Percentiles rank a stretch among this genome's conserved stretches.
Conservation (phyloP, 2,113 vertebrate species). For the Myocastor coypus region DNA sequence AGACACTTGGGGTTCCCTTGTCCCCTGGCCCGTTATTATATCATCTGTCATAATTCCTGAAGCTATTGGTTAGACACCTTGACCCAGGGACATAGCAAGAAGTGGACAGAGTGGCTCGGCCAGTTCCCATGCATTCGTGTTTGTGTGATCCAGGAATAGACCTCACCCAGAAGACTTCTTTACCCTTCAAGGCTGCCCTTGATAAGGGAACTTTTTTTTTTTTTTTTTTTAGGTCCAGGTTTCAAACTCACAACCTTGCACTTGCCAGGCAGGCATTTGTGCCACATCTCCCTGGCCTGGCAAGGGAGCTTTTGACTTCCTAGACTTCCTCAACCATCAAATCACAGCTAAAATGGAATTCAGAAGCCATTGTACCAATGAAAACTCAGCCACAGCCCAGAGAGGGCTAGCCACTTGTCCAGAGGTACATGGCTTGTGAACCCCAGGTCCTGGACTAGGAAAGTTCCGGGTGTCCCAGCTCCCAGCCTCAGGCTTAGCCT, state of each 20-base stretch:
- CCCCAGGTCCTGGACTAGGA: not conserved
- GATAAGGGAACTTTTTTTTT: not conserved
- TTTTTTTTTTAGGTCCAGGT: too few relatives aligned
- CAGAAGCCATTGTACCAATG: not conserved
- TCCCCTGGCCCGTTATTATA: not conserved
- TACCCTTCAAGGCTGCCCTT: not conserved
- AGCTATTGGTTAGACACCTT: not conserved
- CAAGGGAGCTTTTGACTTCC: not conserved
- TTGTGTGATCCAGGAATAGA: not conserved
- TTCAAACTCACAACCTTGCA: too few relatives aligned
- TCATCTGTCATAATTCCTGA: not conserved
- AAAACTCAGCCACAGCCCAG: not conserved
- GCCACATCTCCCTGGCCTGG: too few relatives aligned
- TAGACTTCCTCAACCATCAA: slow-evolving; percentile 17
- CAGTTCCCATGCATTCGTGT: not conserved
- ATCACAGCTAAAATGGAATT: not conserved
- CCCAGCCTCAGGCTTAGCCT: not conserved
- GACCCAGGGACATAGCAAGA: not conserved
- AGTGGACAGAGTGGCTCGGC: not conserved
- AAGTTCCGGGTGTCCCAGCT: not conserved
- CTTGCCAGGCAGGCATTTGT: too few relatives aligned
- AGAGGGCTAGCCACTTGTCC: not conserved
- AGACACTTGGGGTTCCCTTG: not conserved
- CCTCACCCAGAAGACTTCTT: not conserved
- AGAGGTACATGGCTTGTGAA: not conserved